phyloP scores from a whole-genome alignment of 1,140 invertebrate genomes.

The Orius insidiosus region DNA sequence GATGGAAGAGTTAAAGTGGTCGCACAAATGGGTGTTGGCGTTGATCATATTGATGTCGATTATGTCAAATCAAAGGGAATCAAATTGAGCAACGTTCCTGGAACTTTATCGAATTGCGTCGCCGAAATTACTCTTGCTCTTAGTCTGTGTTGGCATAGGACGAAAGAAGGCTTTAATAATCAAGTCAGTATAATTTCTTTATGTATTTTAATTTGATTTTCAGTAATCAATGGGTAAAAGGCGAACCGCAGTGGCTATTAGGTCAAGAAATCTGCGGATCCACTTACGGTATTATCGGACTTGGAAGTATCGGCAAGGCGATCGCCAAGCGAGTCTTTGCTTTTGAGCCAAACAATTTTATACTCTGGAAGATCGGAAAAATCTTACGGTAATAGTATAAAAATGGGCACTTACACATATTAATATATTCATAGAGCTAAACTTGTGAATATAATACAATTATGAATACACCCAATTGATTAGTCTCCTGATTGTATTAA shows the following conservation, averaged over 20 bases:
- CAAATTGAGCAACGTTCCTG: slow-evolving; percentile 60
- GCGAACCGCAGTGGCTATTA: slow-evolving; percentile 23
- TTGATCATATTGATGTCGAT: slow-evolving; percentile 48
- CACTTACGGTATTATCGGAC: slow-evolving; percentile 63
- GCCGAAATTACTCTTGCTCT: slow-evolving; percentile 68
- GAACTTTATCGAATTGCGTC: slow-evolving; percentile 59
- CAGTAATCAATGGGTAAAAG: background rate
- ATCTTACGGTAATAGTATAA: background rate
- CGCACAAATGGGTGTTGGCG: slow-evolving; percentile 59
- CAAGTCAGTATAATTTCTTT: slow-evolving; percentile 33
- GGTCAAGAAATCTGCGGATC: slow-evolving; percentile 47
- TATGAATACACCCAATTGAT: too few species aligned
- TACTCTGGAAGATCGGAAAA: slow-evolving; percentile 49
- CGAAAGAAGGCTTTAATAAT: slow-evolving; percentile 50
- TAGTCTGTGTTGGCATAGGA: slow-evolving; percentile 53
- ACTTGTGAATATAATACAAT: too few species aligned
- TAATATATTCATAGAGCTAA: too few species aligned
- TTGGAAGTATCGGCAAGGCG: slow-evolving; percentile 59
- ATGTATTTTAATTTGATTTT: slow-evolving; percentile 2
- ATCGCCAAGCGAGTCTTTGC: slow-evolving; percentile 45
- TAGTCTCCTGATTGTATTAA: too few species aligned
- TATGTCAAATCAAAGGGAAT: slow-evolving; percentile 46
- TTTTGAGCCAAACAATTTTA: slow-evolving; percentile 49
- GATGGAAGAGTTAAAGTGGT: slow-evolving; percentile 33
- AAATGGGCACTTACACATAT: too few species aligned